A percentile compares a stretch with the other conserved stretches of the same genome.
These are phyloP conservation scores for Parambassis ranga DNA, from an alignment of 2,797 vertebrate genomes.

Conservation along the genomic window DNA sequence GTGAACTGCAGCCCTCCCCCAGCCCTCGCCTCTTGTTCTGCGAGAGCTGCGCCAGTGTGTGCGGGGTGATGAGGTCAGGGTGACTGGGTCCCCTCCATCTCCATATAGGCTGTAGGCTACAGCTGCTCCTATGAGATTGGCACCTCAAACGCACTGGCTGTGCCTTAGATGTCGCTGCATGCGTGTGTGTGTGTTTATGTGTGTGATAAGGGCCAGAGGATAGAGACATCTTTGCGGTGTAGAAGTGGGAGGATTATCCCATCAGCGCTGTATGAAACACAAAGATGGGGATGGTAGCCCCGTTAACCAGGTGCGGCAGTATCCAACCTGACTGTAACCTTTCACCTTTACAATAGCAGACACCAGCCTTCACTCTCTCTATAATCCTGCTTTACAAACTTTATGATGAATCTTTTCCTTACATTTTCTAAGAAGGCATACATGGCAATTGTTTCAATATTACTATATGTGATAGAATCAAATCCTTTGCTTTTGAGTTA, in stretches of 20 bases:
- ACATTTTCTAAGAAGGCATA: background rate
- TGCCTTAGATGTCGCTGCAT: constrained; percentile 67
- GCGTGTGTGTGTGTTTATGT: constrained; percentile 51
- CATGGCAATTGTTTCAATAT: too few relatives aligned
- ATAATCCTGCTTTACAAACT: background rate
- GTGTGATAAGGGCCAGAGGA: constrained; percentile 72
- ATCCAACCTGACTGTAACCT: constrained; percentile 33
- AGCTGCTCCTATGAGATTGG: constrained; percentile 79
- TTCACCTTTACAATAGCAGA: constrained; percentile 52
- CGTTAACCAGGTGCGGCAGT: constrained; percentile 61
- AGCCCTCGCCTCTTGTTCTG: constrained; percentile 67
- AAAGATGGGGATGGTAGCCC: constrained; percentile 48
- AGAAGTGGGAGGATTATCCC: constrained; percentile 74
- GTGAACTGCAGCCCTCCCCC: constrained; percentile 58
- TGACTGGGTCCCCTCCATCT: constrained; percentile 76
- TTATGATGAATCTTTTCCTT: background rate
- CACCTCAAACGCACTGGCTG: constrained; percentile 72
- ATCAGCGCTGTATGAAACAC: constrained; percentile 72
- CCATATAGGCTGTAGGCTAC: constrained; percentile 82
- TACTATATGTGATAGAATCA: background rate
- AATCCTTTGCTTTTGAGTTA: too few relatives aligned
- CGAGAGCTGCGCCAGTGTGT: constrained; percentile 64
- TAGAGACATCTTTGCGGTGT: constrained; percentile 70
- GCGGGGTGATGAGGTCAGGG: constrained; percentile 74
- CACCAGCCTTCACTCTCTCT: constrained; percentile 1